phyloP scores from a whole-genome alignment of 2,113 vertebrate species.

The Mobula hypostoma region DNA sequence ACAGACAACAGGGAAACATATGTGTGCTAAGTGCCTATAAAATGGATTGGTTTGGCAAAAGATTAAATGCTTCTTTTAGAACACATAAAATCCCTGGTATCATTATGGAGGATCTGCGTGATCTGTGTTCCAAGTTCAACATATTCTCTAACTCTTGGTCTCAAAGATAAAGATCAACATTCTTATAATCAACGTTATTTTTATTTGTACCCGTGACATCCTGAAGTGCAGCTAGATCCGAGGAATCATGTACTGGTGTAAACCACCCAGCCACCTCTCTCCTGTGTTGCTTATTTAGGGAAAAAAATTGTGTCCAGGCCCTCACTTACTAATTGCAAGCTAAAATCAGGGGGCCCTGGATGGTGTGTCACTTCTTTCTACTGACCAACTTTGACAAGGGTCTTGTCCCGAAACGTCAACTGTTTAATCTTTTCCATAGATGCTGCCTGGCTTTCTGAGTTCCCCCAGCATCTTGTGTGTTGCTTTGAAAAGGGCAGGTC shows the following conservation, averaged over 20 bases:
- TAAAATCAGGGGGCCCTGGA: not conserved
- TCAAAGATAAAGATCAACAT: not conserved
- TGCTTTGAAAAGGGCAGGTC: not conserved
- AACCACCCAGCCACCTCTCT: not conserved
- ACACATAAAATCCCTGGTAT: not conserved
- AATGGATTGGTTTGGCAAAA: not conserved
- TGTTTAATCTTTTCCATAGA: no score
- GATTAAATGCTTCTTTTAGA: not conserved
- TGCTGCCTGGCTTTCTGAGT: no score
- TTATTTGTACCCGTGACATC: not conserved
- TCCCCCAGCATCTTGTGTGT: no score
- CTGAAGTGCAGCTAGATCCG: not conserved
- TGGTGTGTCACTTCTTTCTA: not conserved
- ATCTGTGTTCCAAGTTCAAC: not conserved
- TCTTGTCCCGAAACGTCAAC: no score
- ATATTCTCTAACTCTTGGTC: not conserved
- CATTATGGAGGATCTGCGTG: not conserved
- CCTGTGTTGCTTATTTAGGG: not conserved
- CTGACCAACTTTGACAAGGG: not conserved
- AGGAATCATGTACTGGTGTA: not conserved
- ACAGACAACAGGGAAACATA: not conserved
- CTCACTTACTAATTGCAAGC: not conserved
- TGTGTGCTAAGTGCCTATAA: not conserved
- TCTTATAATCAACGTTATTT: not conserved
- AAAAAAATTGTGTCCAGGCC: not conserved